Evolutionary conservation across 2,797 vertebrate species (phyloP), one percentile per base, ranked within the genome.

Genomic region (Presbytis comata): DNA sequence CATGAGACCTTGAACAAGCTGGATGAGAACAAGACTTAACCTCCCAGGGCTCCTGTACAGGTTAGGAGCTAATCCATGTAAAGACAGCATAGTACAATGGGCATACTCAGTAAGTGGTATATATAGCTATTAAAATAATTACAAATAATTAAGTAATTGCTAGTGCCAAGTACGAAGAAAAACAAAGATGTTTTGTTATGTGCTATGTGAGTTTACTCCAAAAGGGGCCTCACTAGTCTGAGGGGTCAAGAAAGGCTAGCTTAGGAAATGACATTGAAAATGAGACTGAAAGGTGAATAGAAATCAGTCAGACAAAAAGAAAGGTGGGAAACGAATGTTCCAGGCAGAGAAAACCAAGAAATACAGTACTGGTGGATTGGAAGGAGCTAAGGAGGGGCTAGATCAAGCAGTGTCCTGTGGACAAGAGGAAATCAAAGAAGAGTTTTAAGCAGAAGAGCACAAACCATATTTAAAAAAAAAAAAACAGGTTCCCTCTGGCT

Each of bases 121-220:
- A 57, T 8, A 41, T 17, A 81, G 81, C 39, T 83, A 91, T 21
- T 79, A 84, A 67, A 90, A 64, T 90, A 91, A 96, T 61, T 72
- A 91, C 55, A 96, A 67, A 39, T 74, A 53, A 80, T 50, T 33
- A 90, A 64, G 33, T 57, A 94, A 80, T 8, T 87, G 39, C 59
- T 59, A 78, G 8, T 67, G 41, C 50, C 74, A 72, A 85, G 11
- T 81, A 33, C 41, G 50, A 80, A 79, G 87, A 78, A 74, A 95
- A 92, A 93, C 57, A 91, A 75, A 67, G 41, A 81, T 74, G 44
- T 74, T 86, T 53, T 92, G 78, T 93, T 89, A 75, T 33, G 21
- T 41, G 21, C 33, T 90, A 41, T 46, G 7, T 75, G 53, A 86
- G 41, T 67, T 88, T 44, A 87, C 41, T 83, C 44, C 44, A 53